phyloP scores from a whole-genome alignment of 2,113 vertebrate species.

The Isurus oxyrinchus region DNA sequence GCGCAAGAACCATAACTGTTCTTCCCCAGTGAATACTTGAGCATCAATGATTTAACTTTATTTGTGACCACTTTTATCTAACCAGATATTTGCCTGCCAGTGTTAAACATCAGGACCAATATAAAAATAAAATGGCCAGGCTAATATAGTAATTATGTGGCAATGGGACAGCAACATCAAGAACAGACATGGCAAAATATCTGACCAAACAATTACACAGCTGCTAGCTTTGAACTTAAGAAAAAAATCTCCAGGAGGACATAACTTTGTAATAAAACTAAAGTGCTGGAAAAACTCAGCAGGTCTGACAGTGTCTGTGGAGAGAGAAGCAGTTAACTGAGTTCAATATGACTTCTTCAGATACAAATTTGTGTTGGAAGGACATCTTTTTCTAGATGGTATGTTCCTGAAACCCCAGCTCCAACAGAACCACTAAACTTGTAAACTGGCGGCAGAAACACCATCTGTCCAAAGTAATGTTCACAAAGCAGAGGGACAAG shows the following conservation, averaged over 20 bases:
- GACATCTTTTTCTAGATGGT: neutral
- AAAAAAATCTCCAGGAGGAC: neutral
- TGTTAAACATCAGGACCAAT: neutral
- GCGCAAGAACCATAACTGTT: neutral
- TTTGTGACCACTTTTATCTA: neutral
- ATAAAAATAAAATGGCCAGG: neutral
- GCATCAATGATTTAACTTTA: neutral
- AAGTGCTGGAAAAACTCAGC: no score
- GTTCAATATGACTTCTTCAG: no score
- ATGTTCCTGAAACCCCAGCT: neutral
- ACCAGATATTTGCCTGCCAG: neutral
- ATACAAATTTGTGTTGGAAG: neutral
- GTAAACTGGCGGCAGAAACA: neutral
- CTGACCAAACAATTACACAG: neutral
- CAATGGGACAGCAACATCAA: neutral
- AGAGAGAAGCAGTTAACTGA: no score
- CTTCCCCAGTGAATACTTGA: neutral
- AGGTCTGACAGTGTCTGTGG: no score
- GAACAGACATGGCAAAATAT: neutral
- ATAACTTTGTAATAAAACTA: neutral
- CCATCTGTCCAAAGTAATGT: neutral
- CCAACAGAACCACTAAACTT: neutral
- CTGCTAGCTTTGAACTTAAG: neutral
- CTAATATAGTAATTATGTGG: neutral
- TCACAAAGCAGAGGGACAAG: neutral